These are phyloP conservation scores for Drosophila colorata DNA, from an alignment of 2,888 invertebrate genomes.

Conservation along the genomic window DNA sequence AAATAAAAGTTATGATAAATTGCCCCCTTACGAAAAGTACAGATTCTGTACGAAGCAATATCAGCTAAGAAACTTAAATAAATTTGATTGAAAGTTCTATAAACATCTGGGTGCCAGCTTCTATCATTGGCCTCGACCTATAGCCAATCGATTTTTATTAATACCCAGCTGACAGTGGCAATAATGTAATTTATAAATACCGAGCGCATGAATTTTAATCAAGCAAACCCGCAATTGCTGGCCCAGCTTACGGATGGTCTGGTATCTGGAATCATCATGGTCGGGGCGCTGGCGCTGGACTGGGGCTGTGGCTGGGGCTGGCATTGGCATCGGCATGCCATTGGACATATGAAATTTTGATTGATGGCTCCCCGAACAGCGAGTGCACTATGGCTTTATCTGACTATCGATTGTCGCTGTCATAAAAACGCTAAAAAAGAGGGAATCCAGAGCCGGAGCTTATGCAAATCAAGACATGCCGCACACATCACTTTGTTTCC, in stretches of 20 bases:
- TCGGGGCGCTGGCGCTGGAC: not conserved
- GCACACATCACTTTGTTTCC: constrained; percentile 62
- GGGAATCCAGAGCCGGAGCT: constrained; percentile 50
- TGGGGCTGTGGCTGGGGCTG: not conserved
- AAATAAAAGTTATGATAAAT: too few species aligned
- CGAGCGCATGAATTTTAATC: constrained; percentile 63
- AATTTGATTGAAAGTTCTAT: not conserved
- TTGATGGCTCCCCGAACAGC: constrained; percentile 68
- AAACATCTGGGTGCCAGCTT: too few species aligned
- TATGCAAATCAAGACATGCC: constrained; percentile 79
- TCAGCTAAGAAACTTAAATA: not conserved
- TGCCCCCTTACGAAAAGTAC: not conserved
- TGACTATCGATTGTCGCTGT: constrained; percentile 76
- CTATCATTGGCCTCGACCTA: constrained; percentile 4
- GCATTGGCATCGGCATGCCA: constrained; percentile 25
- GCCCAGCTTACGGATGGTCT: constrained; percentile 7
- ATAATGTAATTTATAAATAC: constrained; percentile 51
- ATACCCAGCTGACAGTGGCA: constrained; percentile 30
- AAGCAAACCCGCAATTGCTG: constrained; percentile 43
- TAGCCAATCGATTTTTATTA: constrained; percentile 36
- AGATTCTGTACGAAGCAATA: not conserved
- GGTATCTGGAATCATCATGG: constrained; percentile 10
- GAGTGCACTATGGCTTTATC: constrained; percentile 51
- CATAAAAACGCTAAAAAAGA: constrained; percentile 67
- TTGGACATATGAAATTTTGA: constrained; percentile 72